A percentile compares a stretch with the other conserved stretches of the same genome.
phyloP scores from a whole-genome alignment of 2,113 vertebrate species.

The Rhinolophus ferrumequinum region DNA sequence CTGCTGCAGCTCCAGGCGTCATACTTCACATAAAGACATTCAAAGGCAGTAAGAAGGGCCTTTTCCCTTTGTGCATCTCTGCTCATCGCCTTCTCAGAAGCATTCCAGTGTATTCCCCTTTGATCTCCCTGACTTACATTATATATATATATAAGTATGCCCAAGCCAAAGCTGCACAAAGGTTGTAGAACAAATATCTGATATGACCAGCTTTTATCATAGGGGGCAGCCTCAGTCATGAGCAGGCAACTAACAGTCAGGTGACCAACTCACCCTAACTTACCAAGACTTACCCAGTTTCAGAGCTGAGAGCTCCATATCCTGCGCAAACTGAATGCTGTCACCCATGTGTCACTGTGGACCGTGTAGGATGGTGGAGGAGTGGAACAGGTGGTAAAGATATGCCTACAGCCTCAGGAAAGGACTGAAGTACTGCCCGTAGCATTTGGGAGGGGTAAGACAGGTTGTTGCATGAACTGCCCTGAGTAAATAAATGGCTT shows the following conservation, averaged over 20 bases:
- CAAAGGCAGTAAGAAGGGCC: neutral
- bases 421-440: too few species aligned
- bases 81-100: neutral
- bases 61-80: neutral
- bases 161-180: neutral
- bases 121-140: neutral
- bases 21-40: neutral
- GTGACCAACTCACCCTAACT: neutral
- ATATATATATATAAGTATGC: neutral
- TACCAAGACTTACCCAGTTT: neutral
- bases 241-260: neutral
- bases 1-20: neutral
- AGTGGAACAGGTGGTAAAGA: neutral
- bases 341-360: neutral
- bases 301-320: neutral
- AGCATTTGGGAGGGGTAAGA: neutral
- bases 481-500: neutral
- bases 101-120: neutral
- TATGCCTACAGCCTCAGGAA: neutral
- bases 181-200: neutral
- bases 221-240: neutral
- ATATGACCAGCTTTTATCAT: neutral
- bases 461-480: neutral
- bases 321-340: neutral
- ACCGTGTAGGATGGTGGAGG: too few species aligned